Evolutionary conservation across 2,888 invertebrate genomes (phyloP).

Genomic region (Tethea ocularis): DNA sequence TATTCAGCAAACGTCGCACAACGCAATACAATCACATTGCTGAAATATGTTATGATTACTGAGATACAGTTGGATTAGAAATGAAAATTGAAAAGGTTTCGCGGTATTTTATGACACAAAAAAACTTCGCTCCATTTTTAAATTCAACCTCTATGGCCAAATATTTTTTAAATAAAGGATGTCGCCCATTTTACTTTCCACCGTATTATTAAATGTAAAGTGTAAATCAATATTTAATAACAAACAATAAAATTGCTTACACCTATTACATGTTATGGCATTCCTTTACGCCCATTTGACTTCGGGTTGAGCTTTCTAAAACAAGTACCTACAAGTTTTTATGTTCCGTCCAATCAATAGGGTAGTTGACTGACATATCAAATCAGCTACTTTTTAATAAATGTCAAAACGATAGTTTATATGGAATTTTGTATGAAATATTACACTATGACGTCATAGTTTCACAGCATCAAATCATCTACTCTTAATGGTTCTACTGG

Average conservation of each 20-base stretch:
- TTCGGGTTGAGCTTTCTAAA: not conserved
- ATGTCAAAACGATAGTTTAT: no score
- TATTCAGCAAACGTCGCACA: no score
- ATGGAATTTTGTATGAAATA: no score
- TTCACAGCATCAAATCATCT: no score
- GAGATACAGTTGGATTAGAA: no score
- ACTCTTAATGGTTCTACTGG: no score
- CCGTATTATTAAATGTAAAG: not conserved
- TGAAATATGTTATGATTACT: no score
- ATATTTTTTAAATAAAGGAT: not conserved
- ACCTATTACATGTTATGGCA: not conserved
- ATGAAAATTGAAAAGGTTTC: not conserved
- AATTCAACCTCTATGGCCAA: not conserved
- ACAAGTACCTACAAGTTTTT: not conserved
- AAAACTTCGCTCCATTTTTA: not conserved
- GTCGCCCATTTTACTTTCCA: not conserved
- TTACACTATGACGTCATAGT: no score
- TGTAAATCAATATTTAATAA: slow-evolving; percentile 3
- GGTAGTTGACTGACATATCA: no score
- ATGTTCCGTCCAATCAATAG: not conserved
- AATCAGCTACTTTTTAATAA: no score
- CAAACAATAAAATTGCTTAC: not conserved
- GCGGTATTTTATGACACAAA: not conserved
- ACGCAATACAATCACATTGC: no score
- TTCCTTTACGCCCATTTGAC: not conserved